Conservation (phyloP, 1,140 invertebrate genomes). For the Thalassaphorura encarpata region DNA sequence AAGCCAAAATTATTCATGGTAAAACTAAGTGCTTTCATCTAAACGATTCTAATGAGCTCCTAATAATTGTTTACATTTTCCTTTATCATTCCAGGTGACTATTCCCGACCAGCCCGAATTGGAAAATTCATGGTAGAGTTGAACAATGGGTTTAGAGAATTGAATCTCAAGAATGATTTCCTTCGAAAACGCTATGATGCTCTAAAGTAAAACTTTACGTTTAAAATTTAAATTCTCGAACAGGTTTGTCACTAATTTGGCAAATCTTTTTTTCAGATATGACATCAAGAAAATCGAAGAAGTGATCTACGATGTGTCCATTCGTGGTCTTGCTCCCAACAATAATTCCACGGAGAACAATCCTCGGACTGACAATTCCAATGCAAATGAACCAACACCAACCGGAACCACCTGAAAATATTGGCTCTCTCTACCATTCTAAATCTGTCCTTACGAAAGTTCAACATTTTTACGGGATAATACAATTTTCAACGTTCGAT, state of each 20-base stretch:
- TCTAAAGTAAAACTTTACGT: constrained; percentile 47
- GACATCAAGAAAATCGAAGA: constrained; percentile 92
- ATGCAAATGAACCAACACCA: too few species aligned
- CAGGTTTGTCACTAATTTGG: not conserved
- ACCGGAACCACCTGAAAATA: too few species aligned
- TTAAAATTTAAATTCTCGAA: too few species aligned
- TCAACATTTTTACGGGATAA: too few species aligned
- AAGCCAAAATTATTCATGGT: not conserved
- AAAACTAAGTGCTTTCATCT: too few species aligned
- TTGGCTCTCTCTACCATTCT: too few species aligned
- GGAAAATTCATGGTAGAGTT: constrained; percentile 74
- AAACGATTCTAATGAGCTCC: too few species aligned
- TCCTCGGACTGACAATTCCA: too few species aligned
- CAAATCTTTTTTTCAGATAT: constrained; percentile 43
- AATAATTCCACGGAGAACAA: not conserved
- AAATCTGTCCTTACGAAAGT: too few species aligned
- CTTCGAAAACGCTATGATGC: constrained; percentile 79
- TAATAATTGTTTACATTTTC: not conserved
- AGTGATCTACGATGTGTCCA: constrained; percentile 84
- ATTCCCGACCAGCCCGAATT: constrained; percentile 65
- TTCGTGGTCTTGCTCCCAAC: constrained; percentile 53
- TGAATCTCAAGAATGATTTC: constrained; percentile 85
- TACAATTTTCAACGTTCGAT: too few species aligned
- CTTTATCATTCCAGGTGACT: constrained; percentile 50
- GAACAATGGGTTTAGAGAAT: constrained; percentile 72